A percentile compares a stretch with the other conserved stretches of the same genome.
phyloP scores from a whole-genome alignment of 2,113 vertebrate genomes.

The Nipponia nippon region DNA sequence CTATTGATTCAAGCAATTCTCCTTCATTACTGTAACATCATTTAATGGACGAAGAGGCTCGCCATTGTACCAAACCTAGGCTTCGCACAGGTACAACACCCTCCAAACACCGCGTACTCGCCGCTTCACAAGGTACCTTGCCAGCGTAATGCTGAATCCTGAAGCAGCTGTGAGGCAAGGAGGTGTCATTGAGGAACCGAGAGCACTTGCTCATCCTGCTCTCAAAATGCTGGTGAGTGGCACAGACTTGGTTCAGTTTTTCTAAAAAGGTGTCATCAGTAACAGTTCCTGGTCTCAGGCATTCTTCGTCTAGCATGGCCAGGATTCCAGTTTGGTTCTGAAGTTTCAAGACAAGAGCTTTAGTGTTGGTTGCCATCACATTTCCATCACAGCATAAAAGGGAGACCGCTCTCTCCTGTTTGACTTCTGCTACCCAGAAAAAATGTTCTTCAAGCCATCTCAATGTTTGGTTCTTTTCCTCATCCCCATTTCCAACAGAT shows the following conservation, averaged over 20 bases:
- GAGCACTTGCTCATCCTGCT: constrained; percentile 94
- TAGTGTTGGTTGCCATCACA: neutral
- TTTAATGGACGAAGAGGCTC: neutral
- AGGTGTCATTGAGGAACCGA: constrained; percentile 92
- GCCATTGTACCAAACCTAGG: neutral
- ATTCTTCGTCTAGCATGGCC: constrained; percentile 98
- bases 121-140: constrained; percentile 78
- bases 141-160: constrained; percentile 97
- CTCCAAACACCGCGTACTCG: accelerated
- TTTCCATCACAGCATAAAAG: neutral
- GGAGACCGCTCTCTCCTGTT: accelerated
- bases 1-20: neutral
- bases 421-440: neutral
- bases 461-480: neutral
- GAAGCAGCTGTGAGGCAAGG: constrained; percentile 95
- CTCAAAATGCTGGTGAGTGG: constrained; percentile 96
- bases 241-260: constrained; percentile 94
- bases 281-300: constrained; percentile 91
- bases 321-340: constrained; percentile 91
- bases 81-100: too few species aligned
- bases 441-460: neutral
- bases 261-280: constrained; percentile 95
- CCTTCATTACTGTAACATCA: neutral
- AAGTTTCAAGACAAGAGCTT: neutral
- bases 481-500: neutral